Conservation (phyloP, 2,888 invertebrate genomes). For the Drosophila nr. medialis region DNA sequence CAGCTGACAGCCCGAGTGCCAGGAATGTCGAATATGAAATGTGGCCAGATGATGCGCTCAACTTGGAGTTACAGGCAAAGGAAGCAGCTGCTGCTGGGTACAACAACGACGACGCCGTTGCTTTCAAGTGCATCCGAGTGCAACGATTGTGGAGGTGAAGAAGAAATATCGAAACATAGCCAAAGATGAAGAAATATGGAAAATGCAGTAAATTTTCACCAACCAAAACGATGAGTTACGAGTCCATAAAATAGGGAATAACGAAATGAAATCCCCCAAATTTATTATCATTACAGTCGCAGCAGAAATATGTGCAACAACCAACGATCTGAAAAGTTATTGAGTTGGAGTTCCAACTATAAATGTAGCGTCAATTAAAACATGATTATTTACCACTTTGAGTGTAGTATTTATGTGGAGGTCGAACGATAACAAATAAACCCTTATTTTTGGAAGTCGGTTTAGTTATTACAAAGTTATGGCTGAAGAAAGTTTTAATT, state of each 20-base stretch:
- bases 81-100: slow-evolving; percentile 37
- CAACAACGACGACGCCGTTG: neutral
- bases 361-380: neutral
- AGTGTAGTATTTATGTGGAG: neutral
- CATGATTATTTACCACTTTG: neutral
- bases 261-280: slow-evolving; percentile 14
- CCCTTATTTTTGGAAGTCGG: too few relatives aligned
- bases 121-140: slow-evolving; percentile 42
- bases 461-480: too few relatives aligned
- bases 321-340: neutral
- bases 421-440: too few relatives aligned
- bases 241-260: slow-evolving; percentile 20
- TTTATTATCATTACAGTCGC: slow-evolving; percentile 22
- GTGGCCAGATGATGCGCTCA: slow-evolving; percentile 63
- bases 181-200: slow-evolving; percentile 39
- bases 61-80: slow-evolving; percentile 32
- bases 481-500: neutral
- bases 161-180: slow-evolving; percentile 25
- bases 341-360: neutral
- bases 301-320: slow-evolving; percentile 8
- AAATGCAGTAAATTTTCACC: slow-evolving; percentile 45
- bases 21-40: slow-evolving; percentile 68
- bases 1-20: slow-evolving; percentile 39
- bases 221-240: slow-evolving; percentile 18
- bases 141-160: slow-evolving; percentile 9